Base-by-base conservation (phyloP, 1,140 invertebrate species). In the Halesus radiatus region DNA sequence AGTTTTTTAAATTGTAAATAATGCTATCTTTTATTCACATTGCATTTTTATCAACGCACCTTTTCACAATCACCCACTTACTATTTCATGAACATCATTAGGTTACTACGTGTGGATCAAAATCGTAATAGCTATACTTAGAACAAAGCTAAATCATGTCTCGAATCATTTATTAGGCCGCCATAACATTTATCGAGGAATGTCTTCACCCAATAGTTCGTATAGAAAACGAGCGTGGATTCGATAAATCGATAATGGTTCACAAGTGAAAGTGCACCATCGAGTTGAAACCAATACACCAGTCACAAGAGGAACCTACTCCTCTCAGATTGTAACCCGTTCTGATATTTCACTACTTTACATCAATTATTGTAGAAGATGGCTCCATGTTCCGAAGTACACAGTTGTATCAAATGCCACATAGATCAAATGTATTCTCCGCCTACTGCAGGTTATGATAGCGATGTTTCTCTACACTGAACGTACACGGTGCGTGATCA, bases 241-340 rank as follows among this genome's bases (percentile, higher is more conserved):
- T 50, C 66, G 22, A 66, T 66, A 66, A 70, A 50, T 70, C 32
- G 32, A 50, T 70, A 70, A 50, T 70, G 22, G 6, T 70, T 50
- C 29, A 70, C 66, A 50, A 70, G 66, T 70, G 66, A 70, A 70
- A 70, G 66, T 70, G 66, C 18, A 20, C 66, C 66, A 50, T 45
- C 66, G 22, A 23, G 8, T 29, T 66, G 54, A 56, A 29, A 66
- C 62, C 62, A 37, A n/a, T 20, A 7, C 20, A n/a, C n/a, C 54
- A 29, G 16, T 4, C 62, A 32, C 62, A 32, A 32, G 29, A 26
- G 37, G 20, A 23, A 16, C 26, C 62, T 37, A 29, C 13, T 66
- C 62, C 15, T n/a, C 26, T 66, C 16, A 66, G 22, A 29, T 29
- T n/a, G 29, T 32, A 66, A 66, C 62, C 26, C 13, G 62, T 66